Evolutionary conservation across 2,888 invertebrate genomes (phyloP).

Genomic region (Drosophila melanosoma): DNA sequence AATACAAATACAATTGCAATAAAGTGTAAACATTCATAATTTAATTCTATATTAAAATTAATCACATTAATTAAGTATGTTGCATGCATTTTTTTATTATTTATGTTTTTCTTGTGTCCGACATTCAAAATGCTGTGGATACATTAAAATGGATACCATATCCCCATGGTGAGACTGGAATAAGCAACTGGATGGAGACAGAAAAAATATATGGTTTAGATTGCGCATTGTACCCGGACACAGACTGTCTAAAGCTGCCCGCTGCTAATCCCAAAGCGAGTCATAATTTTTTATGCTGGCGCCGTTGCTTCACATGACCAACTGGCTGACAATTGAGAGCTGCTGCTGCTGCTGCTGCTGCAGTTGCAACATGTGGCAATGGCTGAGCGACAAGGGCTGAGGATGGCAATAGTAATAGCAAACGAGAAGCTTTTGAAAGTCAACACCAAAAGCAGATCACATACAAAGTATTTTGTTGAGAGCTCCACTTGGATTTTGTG

Average conservation of each 20-base stretch:
- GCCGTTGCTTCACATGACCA: slow-evolving; percentile 37
- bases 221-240: slow-evolving; percentile 8
- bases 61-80: slow-evolving; percentile 28
- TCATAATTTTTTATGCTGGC: slow-evolving; percentile 76
- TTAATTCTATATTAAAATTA: neutral
- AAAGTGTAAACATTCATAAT: neutral
- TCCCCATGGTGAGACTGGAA: slow-evolving; percentile 2
- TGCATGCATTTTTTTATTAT: slow-evolving; percentile 7
- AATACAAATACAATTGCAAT: slow-evolving; percentile 5
- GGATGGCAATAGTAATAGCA: neutral
- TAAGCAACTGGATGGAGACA: slow-evolving; percentile 11
- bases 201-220: slow-evolving; percentile 18
- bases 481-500: slow-evolving; percentile 71
- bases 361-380: slow-evolving; percentile 33
- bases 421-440: slow-evolving; percentile 7
- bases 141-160: slow-evolving; percentile 17
- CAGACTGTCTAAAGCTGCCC: slow-evolving; percentile 33
- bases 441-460: slow-evolving; percentile 25
- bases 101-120: slow-evolving; percentile 7
- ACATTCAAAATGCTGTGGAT: slow-evolving; percentile 32
- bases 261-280: slow-evolving; percentile 66
- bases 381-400: neutral
- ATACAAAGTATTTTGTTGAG: slow-evolving; percentile 72
- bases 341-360: slow-evolving; percentile 6
- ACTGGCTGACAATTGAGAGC: slow-evolving; percentile 21